phyloP scores from a whole-genome alignment of 2,113 vertebrate species.

The Spizaetus ornatus region DNA sequence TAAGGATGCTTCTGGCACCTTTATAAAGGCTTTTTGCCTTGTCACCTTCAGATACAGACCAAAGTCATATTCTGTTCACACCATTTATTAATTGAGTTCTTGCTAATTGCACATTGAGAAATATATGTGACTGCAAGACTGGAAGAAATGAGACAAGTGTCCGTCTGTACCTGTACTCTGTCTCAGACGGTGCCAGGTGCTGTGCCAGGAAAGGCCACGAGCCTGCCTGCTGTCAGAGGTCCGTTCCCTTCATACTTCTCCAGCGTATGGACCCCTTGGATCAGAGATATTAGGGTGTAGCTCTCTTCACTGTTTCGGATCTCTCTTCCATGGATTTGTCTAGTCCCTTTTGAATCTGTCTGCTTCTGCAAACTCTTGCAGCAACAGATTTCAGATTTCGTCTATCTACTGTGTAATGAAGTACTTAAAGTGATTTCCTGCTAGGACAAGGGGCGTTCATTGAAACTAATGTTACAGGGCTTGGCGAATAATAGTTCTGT shows the following conservation, averaged over 20 bases:
- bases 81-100: not conserved
- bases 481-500: not conserved
- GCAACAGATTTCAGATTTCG: not conserved
- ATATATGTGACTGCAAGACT: not conserved
- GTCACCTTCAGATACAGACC: not conserved
- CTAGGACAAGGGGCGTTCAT: not conserved
- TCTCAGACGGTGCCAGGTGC: fast-evolving
- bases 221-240: not conserved
- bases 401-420: not conserved
- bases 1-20: not conserved
- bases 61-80: not conserved
- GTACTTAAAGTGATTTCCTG: not conserved
- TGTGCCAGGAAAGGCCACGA: not conserved
- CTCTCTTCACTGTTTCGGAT: not conserved
- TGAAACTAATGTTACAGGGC: not conserved
- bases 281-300: not conserved
- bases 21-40: not conserved
- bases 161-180: not conserved
- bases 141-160: not conserved
- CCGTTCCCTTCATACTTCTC: not conserved
- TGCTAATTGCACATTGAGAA: not conserved
- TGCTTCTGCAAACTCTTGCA: not conserved
- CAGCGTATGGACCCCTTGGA: not conserved
- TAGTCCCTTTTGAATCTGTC: not conserved
- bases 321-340: not conserved